phyloP scores from a whole-genome alignment of 2,888 invertebrate species.

The Geophilus truncorum region DNA sequence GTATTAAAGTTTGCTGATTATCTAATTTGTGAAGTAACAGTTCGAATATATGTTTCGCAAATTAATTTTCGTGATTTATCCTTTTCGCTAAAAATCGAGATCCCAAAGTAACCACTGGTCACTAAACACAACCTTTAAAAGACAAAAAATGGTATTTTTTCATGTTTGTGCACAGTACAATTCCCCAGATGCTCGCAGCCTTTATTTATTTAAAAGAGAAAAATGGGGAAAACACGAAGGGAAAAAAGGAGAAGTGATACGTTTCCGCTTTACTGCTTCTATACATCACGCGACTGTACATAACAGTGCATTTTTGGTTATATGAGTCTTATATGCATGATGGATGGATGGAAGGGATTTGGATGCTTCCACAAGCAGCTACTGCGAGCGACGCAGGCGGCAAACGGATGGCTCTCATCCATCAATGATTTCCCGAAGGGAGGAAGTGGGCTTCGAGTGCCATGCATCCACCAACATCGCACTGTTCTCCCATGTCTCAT shows the following conservation, averaged over 20 bases:
- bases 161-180: no score
- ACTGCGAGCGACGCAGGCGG: conserved; percentile 22
- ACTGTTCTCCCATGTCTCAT: neutral
- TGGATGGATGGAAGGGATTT: conserved; percentile 10
- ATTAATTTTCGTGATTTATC: no score
- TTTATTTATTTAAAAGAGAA: no score
- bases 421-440: conserved; percentile 25
- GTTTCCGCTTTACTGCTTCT: conserved; percentile 3
- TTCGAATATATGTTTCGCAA: no score
- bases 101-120: no score
- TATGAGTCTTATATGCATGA: neutral
- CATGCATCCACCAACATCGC: conserved; percentile 5
- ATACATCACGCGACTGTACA: neutral
- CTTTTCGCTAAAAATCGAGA: no score
- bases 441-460: conserved; percentile 23
- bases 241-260: neutral
- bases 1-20: no score
- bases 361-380: conserved; percentile 2
- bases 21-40: no score
- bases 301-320: neutral
- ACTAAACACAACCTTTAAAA: no score
- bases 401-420: conserved; percentile 27
- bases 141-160: neutral
- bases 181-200: no score
- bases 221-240: neutral